These are phyloP conservation scores for Pterois miles DNA, from an alignment of 2,797 vertebrate genomes.

Conservation along the genomic window DNA sequence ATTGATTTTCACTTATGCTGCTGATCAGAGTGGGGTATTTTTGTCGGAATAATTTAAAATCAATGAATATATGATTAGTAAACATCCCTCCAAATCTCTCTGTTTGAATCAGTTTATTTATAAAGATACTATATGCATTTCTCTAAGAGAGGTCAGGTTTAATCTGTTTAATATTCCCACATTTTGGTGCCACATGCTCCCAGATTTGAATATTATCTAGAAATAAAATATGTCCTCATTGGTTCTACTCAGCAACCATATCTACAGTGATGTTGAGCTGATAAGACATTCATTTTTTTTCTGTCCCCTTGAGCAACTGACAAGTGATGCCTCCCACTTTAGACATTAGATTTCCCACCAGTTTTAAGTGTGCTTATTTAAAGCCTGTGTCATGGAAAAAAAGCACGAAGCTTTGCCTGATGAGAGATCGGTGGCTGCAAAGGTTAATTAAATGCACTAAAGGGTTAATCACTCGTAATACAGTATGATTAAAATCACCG, in stretches of 20 bases:
- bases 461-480: constrained; percentile 85
- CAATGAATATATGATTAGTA: constrained; percentile 73
- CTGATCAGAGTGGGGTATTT: constrained; percentile 62
- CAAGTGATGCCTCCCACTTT: constrained; percentile 80
- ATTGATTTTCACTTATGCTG: constrained; percentile 67
- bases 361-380: constrained; percentile 83
- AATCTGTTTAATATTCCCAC: constrained; percentile 8
- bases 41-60: constrained; percentile 64
- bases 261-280: constrained; percentile 51
- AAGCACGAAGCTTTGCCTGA: constrained; percentile 68
- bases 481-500: constrained; percentile 85
- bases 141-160: constrained; percentile 28
- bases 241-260: constrained; percentile 34
- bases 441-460: constrained; percentile 85
- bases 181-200: constrained; percentile 10
- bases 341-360: constrained; percentile 81
- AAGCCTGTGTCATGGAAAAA: constrained; percentile 75
- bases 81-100: constrained; percentile 49
- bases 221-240: constrained; percentile 20
- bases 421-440: constrained; percentile 77
- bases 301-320: constrained; percentile 71
- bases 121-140: constrained; percentile 24
- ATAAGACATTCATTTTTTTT: constrained; percentile 55
- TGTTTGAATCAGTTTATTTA: constrained; percentile 47
- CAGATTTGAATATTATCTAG: constrained; percentile 36